Percentiles rank a stretch among this genome's conserved stretches.
Evolutionary conservation across 2,888 invertebrate genomes (phyloP).

Genomic region (Hipparchia semele): DNA sequence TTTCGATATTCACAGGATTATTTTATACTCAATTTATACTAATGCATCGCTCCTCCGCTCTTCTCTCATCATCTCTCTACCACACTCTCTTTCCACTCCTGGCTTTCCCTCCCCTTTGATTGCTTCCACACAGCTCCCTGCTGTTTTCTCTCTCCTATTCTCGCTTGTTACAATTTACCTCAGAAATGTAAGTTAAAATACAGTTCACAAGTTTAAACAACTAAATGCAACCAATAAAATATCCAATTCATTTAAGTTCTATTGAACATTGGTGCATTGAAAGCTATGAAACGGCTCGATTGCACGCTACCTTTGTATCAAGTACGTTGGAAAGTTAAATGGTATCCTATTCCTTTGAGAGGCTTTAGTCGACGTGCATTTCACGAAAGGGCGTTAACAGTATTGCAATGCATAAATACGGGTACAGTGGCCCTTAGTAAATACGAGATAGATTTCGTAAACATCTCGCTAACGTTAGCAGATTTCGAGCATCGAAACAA

Average conservation of each 20-base stretch:
- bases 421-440: no score
- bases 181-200: background rate
- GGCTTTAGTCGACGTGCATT: background rate
- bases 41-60: no score
- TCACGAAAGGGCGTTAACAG: background rate
- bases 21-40: no score
- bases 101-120: no score
- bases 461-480: no score
- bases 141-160: no score
- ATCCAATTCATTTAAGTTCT: background rate
- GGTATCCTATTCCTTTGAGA: conserved; percentile 1
- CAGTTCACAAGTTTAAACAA: background rate
- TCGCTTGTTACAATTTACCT: background rate
- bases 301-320: background rate
- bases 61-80: no score
- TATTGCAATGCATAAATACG: background rate
- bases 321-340: background rate
- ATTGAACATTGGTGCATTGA: conserved; percentile 3
- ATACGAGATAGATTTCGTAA: no score
- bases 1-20: no score
- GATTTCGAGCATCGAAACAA: no score
- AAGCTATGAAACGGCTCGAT: background rate
- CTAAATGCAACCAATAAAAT: background rate
- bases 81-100: no score
- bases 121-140: no score